Evolutionary conservation across 2,888 invertebrate species (phyloP), one percentile per base, ranked within the genome.

Genomic region (Acanthosoma haemorrhoidale): DNA sequence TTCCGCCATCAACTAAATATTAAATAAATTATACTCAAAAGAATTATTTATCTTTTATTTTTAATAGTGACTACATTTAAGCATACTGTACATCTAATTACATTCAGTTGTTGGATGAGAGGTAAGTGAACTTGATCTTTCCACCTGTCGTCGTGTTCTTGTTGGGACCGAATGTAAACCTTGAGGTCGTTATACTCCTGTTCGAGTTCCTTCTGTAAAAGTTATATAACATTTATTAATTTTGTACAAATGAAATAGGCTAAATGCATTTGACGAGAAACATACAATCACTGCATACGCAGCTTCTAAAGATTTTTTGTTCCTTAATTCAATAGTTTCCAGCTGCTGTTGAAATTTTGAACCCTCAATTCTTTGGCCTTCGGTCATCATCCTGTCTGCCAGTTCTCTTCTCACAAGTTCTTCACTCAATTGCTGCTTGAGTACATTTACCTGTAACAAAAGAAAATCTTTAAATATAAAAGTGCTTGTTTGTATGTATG

Each of bases 171-270:
- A 11, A 86, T 73, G 68, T 82, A 83, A 6, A 80, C 79, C 15
- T 79, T 81, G 63, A 85, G 63, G 70, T 86, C 85, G 0, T 64
- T 70, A 32, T 60, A 70, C 32, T 70, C 70, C 29, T 67, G 57
- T 38, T 70, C 66, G 4, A 66, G 39, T 41, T 67, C 59, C 29
- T 58, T 51, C 70, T 70, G 57, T 16, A 59, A 36, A 41, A 5
- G 4, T 3, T 16, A 41, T 16, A 41, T 18, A 38, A 38, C 11
- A 13, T 11, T 11, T 38, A 38, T 11, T 13, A 38, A 13, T 13
- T 38, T 38, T 38, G 13, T 9, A 11, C n/a, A n/a, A n/a, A n/a
- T n/a, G n/a, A n/a, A n/a, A n/a, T n/a, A n/a, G n/a, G n/a, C n/a
- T n/a, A n/a, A n/a, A n/a, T n/a, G n/a, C n/a, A n/a, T n/a, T 25